Evolutionary conservation across 2,797 vertebrate genomes (phyloP).

Genomic region (Tragopan temminckii): DNA sequence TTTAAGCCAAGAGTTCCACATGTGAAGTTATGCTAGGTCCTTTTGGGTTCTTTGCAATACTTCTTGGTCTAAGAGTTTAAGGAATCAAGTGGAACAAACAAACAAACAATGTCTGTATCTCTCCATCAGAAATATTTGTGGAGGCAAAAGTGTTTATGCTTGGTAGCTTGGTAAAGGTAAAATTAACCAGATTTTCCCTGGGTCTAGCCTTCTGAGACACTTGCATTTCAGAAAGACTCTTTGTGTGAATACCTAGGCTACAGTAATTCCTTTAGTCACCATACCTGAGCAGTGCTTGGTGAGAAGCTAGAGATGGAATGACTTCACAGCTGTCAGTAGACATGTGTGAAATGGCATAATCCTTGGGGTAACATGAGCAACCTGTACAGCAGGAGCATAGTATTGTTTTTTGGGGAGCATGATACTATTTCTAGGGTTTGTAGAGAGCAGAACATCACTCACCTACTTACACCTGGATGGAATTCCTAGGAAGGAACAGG

Average conservation of each 20-base stretch:
- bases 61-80: not conserved
- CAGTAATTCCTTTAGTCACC: not conserved
- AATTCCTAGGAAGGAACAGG: not conserved
- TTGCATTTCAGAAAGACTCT: not conserved
- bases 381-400: not conserved
- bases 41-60: not conserved
- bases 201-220: not conserved
- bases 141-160: not conserved
- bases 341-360: not conserved
- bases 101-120: not conserved
- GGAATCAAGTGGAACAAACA: not conserved
- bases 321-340: not conserved
- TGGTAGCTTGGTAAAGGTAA: not conserved
- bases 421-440: not conserved
- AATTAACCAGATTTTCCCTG: not conserved
- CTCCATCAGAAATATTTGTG: not conserved
- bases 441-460: not conserved
- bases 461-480: not conserved
- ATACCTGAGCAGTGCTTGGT: not conserved
- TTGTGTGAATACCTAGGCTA: not conserved
- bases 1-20: not conserved
- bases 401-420: rapidly evolving
- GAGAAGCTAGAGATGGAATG: not conserved
- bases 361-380: not conserved
- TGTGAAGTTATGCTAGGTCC: not conserved